Evolutionary conservation across 2,113 vertebrate species (phyloP), one percentile per base, ranked within the genome.

Genomic region (Diglossa brunneiventris): DNA sequence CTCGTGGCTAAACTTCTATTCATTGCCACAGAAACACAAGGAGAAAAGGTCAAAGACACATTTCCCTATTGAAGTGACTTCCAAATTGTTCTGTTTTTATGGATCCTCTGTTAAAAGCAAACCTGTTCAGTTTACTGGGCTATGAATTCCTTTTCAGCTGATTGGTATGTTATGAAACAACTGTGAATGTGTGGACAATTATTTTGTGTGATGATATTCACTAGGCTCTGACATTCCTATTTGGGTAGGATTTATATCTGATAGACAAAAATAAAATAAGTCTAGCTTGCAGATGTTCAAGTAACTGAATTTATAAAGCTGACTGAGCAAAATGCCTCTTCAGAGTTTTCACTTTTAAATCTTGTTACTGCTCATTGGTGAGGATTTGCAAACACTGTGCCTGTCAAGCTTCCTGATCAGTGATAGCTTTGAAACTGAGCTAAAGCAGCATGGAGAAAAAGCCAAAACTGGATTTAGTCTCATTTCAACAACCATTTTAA

Each of bases 361-460:
- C 94, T 92, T 78, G 78, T 97, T 97, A 92, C 79, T 95, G 89
- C 90, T 97, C 94, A 95, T 97, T 92, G 91, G 81, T 83, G 95
- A 96, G 95, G 93, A 96, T 97, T 97, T 96, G 88, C 88, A 95
- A 96, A 97, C 52, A 87, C 73, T 73, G 47, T 52, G 88, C 83
- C 92, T 97, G 95, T 97, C 94, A 97, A 94, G 93, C 91, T 90
- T 95, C 63, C 88, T 92, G 90, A 93, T 97, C 95, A 95, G 86
- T 39, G 92, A 92, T 95, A 95, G 89, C 95, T 97, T 96, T 96
- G 96, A 96, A 96, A 96, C 69, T 76, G 61, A 95, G 87, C 88
- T 97, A 79, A 90, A 94, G 93, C 62, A 92, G 93, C 92, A 95
- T 89, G 83, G 88, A 96, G 66, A 88, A 94, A 97, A 95, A 86